phyloP scores from a whole-genome alignment of 1,140 invertebrate species.

The Drosophila repleta region DNA sequence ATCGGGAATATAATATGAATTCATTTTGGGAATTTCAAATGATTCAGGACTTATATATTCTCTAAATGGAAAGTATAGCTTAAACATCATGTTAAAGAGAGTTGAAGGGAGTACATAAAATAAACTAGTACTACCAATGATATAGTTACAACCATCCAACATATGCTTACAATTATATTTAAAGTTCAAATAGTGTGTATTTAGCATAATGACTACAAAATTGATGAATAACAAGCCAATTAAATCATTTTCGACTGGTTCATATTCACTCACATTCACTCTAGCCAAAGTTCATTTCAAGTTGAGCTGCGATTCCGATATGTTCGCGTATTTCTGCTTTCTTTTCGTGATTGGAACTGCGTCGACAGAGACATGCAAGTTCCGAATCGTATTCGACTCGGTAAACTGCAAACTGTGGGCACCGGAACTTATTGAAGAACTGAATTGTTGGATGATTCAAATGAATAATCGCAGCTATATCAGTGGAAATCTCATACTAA shows the following conservation, averaged over 20 bases:
- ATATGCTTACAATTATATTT: neutral
- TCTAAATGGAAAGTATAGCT: no score
- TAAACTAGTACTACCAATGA: no score
- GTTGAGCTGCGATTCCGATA: constrained; percentile 6
- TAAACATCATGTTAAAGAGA: no score
- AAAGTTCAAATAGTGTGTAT: neutral
- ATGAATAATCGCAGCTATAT: constrained; percentile 43
- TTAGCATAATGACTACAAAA: neutral
- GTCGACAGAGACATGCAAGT: constrained; percentile 28
- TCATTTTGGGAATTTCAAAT: no score
- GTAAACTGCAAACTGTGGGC: constrained; percentile 24
- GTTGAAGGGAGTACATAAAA: no score
- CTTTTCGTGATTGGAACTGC: constrained; percentile 11
- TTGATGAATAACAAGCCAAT: neutral
- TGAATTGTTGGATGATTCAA: constrained; percentile 22
- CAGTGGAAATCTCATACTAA: constrained; percentile 33
- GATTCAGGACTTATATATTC: no score
- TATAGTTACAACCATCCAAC: no score
- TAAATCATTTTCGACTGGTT: neutral
- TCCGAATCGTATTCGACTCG: constrained; percentile 35
- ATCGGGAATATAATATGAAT: no score
- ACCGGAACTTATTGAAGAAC: constrained; percentile 23
- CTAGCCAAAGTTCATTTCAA: neutral
- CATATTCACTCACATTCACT: neutral
- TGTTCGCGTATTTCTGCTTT: constrained; percentile 34